Percentiles rank a stretch among this genome's conserved stretches.
These are phyloP conservation scores for Zosterops hypoxanthus DNA, from an alignment of 2,113 vertebrate species.

Conservation along the genomic window DNA sequence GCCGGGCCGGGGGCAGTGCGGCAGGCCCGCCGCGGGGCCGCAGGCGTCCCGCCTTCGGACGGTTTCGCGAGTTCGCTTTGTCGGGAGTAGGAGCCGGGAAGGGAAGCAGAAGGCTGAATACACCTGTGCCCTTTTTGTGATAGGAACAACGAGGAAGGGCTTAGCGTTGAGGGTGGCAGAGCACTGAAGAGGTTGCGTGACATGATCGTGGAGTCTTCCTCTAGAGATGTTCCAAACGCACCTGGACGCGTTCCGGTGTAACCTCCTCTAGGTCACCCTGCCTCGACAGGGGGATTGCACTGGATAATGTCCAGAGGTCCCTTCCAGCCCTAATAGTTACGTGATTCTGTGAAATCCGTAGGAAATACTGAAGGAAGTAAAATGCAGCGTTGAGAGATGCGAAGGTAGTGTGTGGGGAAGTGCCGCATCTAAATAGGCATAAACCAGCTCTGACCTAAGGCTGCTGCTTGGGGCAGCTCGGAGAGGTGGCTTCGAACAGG, in stretches of 20 bases:
- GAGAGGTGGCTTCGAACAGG: not conserved
- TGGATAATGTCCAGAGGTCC: no score
- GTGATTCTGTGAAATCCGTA: not conserved
- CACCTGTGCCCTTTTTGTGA: rapidly evolving
- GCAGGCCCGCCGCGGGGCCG: not conserved
- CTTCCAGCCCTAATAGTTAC: not conserved
- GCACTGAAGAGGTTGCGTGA: rapidly evolving
- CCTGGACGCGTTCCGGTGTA: not conserved
- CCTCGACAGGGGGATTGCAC: not conserved
- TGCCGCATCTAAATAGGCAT: rapidly evolving
- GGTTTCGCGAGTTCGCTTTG: not conserved
- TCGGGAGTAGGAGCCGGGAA: rapidly evolving
- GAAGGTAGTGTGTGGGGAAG: not conserved
- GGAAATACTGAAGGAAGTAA: not conserved
- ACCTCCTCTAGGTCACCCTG: not conserved
- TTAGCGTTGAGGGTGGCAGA: not conserved
- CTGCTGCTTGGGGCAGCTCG: not conserved
- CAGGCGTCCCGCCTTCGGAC: no score
- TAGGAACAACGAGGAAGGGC: no score
- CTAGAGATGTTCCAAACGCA: no score
- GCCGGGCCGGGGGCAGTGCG: no score
- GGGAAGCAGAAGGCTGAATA: not conserved
- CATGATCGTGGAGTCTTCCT: not conserved
- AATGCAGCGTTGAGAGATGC: rapidly evolving
- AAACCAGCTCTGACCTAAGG: no score